phyloP scores from a whole-genome alignment of 2,113 vertebrate species.

The Glaucomys volans region DNA sequence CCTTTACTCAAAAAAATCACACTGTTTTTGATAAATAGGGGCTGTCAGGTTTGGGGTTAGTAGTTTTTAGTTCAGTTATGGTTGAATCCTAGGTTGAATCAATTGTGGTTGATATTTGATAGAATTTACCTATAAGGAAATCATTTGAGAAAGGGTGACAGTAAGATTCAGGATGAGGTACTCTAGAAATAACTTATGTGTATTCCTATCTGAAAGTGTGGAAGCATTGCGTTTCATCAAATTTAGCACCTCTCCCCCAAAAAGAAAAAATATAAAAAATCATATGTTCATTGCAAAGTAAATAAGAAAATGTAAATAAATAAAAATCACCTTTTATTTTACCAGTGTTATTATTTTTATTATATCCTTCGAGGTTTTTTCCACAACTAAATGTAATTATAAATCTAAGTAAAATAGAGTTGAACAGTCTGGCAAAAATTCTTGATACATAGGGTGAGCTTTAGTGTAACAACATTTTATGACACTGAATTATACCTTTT shows the following conservation, averaged over 20 bases:
- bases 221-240: constrained; percentile 48
- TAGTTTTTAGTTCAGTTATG: constrained; percentile 25
- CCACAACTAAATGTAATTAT: constrained; percentile 6
- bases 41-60: constrained; percentile 6
- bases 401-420: constrained; percentile 47
- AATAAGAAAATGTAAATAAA: background rate
- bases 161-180: constrained; percentile 28
- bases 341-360: constrained; percentile 21
- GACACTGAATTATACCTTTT: background rate
- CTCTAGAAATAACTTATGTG: background rate
- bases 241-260: background rate
- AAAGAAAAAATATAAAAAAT: constrained; percentile 37
- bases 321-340: constrained; percentile 5
- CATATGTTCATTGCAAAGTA: background rate
- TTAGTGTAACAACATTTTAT: constrained; percentile 19
- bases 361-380: background rate
- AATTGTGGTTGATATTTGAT: constrained; percentile 52
- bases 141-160: constrained; percentile 24
- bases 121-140: constrained; percentile 59
- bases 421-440: constrained; percentile 24
- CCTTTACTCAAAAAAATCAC: background rate
- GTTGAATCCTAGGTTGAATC: constrained; percentile 32
- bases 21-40: constrained; percentile 17
- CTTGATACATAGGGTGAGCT: background rate
- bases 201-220: background rate